Evolutionary conservation across 2,113 vertebrate species (phyloP).

Genomic region (human (Homo sapiens)): GRCh38 chr14:59499501-59500000

Average conservation of each 20-base stretch:
- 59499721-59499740: neutral
- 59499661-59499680: neutral
- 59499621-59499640: neutral
- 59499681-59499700: neutral
- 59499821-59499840: neutral
- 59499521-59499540: neutral
- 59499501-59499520: constrained; percentile 14
- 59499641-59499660: neutral
- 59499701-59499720: neutral
- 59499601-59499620: neutral
- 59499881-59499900: neutral
- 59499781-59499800: neutral
- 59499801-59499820: neutral
- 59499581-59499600: neutral
- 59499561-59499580: neutral
- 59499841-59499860: neutral
- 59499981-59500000: neutral
- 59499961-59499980: neutral
- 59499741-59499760: neutral
- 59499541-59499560: neutral
- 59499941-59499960: neutral
- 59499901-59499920: neutral
- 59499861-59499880: neutral
- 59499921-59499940: neutral
- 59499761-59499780: neutral